phyloP scores from a whole-genome alignment of 2,888 invertebrate species.

The Drosophila sordidula region DNA sequence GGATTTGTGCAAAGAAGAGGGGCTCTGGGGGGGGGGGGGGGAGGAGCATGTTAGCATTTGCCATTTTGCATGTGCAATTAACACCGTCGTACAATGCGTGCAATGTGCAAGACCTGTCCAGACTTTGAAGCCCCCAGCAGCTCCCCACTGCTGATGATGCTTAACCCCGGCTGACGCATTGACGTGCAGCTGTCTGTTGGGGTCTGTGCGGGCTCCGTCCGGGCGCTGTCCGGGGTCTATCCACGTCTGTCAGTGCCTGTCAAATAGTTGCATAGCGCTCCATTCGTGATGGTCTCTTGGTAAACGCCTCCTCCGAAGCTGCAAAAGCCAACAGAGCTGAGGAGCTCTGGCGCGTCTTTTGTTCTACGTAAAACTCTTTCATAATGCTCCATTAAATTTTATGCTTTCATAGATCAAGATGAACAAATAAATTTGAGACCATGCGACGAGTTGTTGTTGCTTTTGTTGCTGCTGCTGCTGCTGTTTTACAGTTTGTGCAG shows the following conservation, averaged over 20 bases:
- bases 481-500: constrained; percentile 33
- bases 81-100: constrained; percentile 44
- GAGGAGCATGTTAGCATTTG: constrained; percentile 59
- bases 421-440: constrained; percentile 79
- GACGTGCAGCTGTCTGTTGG: constrained; percentile 53
- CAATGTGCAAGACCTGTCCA: constrained; percentile 35
- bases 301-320: constrained; percentile 21
- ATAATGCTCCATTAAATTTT: constrained; percentile 82
- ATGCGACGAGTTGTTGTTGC: constrained; percentile 49
- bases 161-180: constrained; percentile 47
- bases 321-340: neutral
- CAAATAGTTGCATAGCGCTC: constrained; percentile 27
- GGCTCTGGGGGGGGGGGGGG: too few relatives aligned
- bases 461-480: constrained; percentile 19
- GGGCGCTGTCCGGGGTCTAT: constrained; percentile 9
- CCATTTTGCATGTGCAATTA: constrained; percentile 65
- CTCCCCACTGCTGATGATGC: constrained; percentile 20
- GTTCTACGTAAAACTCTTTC: constrained; percentile 66
- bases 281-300: constrained; percentile 17
- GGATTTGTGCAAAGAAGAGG: neutral
- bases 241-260: constrained; percentile 57
- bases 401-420: constrained; percentile 82
- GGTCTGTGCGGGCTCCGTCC: neutral
- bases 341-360: constrained; percentile 44
- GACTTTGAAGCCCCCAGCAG: constrained; percentile 2